phyloP scores from a whole-genome alignment of 1,140 invertebrate genomes.

The Diorhabda elongata region DNA sequence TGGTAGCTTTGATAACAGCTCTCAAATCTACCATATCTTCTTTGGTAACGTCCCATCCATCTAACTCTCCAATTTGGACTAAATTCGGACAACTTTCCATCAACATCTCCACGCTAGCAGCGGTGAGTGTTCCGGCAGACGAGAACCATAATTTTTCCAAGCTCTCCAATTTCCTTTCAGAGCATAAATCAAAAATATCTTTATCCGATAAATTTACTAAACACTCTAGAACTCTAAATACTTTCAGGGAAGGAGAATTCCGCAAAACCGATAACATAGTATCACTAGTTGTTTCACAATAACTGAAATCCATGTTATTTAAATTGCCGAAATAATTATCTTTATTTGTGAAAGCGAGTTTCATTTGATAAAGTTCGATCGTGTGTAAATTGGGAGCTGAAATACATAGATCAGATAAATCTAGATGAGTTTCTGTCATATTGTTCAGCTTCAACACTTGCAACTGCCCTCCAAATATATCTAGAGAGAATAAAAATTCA shows the following conservation, averaged over 20 bases:
- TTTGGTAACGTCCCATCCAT: constrained; percentile 58
- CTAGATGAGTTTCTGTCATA: constrained; percentile 54
- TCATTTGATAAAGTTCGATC: constrained; percentile 60
- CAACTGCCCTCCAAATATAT: constrained; percentile 54
- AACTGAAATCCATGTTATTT: constrained; percentile 59
- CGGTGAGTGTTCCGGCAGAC: constrained; percentile 55
- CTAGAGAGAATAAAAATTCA: constrained; percentile 57
- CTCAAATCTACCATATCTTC: constrained; percentile 60
- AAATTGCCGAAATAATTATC: constrained; percentile 57
- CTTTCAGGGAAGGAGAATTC: constrained; percentile 54
- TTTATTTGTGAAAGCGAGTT: constrained; percentile 53
- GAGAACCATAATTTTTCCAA: constrained; percentile 63
- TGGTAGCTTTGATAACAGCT: constrained; percentile 49
- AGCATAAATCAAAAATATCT: constrained; percentile 57
- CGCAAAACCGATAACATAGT: constrained; percentile 57
- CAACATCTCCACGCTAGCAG: constrained; percentile 56
- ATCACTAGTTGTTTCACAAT: constrained; percentile 54
- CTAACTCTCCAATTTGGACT: constrained; percentile 57
- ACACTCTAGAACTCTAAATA: constrained; percentile 55
- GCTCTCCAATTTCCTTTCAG: constrained; percentile 36
- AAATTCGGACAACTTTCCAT: constrained; percentile 61
- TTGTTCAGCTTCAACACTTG: constrained; percentile 57
- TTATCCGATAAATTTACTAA: constrained; percentile 56
- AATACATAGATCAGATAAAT: constrained; percentile 53
- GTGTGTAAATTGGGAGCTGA: constrained; percentile 49